Conservation (phyloP, 2,797 vertebrate genomes). For the Centropyge bicolor region DNA sequence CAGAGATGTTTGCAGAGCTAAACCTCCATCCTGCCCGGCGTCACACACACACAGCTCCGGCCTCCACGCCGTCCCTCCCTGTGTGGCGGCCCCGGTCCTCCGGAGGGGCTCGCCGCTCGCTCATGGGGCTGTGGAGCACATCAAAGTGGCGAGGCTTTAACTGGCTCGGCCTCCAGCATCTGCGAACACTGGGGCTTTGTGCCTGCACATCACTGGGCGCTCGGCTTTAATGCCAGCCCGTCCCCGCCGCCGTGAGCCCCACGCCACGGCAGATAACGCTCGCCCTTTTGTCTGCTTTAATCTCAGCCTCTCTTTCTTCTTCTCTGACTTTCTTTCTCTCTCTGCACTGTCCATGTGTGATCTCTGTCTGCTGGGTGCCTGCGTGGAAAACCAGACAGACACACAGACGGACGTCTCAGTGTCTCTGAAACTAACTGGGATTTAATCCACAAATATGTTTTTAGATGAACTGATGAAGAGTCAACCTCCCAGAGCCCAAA, state of each 20-base stretch:
- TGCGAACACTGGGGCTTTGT: constrained; percentile 59
- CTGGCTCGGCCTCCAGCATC: constrained; percentile 28
- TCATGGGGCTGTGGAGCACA: constrained; percentile 60
- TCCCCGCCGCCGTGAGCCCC: constrained; percentile 38
- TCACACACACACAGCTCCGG: neutral
- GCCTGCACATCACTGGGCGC: constrained; percentile 45
- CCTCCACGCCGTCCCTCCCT: neutral
- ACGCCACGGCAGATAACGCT: constrained; percentile 23
- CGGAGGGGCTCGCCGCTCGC: neutral
- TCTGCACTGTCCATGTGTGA: constrained; percentile 9
- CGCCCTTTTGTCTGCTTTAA: constrained; percentile 51
- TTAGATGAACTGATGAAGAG: neutral
- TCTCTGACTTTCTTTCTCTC: neutral
- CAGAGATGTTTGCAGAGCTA: constrained; percentile 39
- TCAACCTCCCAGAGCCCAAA: neutral
- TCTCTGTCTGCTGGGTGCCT: constrained; percentile 3
- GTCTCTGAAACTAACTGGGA: neutral
- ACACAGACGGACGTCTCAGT: neutral
- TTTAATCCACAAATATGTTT: neutral
- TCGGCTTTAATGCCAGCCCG: constrained; percentile 31
- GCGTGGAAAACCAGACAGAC: constrained; percentile 18
- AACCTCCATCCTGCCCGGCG: neutral
- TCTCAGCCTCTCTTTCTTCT: constrained; percentile 45
- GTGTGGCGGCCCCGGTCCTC: constrained; percentile 7
- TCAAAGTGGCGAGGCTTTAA: constrained; percentile 56